A percentile compares a stretch with the other conserved stretches of the same genome.
phyloP scores from a whole-genome alignment of 2,797 vertebrate species.

The Pelobates cultripes region DNA sequence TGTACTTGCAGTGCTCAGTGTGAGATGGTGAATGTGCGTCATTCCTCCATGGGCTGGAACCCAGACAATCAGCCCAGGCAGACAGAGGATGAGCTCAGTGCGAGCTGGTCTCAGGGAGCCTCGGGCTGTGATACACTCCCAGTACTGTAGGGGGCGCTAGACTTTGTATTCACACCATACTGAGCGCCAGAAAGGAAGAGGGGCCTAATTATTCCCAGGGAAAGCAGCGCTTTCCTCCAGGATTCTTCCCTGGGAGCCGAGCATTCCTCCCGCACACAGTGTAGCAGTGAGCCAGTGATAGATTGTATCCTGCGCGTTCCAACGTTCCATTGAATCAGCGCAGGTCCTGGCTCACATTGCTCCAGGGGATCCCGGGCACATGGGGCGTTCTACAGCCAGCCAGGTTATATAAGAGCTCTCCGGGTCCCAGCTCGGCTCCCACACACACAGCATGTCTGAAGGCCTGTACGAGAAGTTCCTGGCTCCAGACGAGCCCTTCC shows the following conservation, averaged over 20 bases:
- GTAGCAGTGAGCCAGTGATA: background rate
- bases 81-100: background rate
- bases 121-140: background rate
- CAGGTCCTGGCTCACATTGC: background rate
- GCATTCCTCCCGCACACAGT: too few relatives aligned
- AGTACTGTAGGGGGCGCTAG: slow-evolving; percentile 19
- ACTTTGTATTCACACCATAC: background rate
- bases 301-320: background rate
- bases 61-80: background rate
- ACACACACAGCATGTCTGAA: slow-evolving; percentile 75
- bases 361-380: background rate
- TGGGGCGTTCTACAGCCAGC: background rate
- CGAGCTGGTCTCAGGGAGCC: background rate
- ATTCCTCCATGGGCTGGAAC: background rate
- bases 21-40: background rate
- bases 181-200: background rate
- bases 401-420: background rate
- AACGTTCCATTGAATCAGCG: background rate
- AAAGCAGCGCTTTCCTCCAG: slow-evolving; percentile 2
- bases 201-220: background rate
- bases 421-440: background rate
- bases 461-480: slow-evolving; percentile 93
- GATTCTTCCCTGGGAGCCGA: background rate
- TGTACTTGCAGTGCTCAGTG: background rate
- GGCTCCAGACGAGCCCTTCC: slow-evolving; percentile 91